Evolutionary conservation across 1,140 invertebrate species (phyloP).

Genomic region (Atta texana): DNA sequence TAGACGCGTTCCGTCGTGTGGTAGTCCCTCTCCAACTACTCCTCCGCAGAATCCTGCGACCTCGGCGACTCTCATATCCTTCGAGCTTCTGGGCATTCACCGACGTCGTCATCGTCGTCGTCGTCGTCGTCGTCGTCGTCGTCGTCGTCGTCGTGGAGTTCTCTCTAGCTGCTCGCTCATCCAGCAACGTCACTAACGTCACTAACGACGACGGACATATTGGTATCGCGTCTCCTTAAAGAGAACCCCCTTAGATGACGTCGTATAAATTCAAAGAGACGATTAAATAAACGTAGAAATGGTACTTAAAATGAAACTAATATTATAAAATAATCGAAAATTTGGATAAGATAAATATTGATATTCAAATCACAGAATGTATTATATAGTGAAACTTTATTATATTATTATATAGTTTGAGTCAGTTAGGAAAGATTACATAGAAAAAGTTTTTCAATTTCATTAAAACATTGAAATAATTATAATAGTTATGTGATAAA

Average conservation of each 20-base stretch:
- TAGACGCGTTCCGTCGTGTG: slow-evolving; percentile 75
- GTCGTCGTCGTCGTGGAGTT: slow-evolving; percentile 35
- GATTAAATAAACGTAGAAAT: not conserved
- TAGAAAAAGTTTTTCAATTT: not conserved
- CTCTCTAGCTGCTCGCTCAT: slow-evolving; percentile 71
- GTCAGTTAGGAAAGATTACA: not conserved
- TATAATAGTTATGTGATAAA: not conserved
- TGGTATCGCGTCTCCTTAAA: slow-evolving; percentile 72
- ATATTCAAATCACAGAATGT: not conserved
- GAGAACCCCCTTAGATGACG: slow-evolving; percentile 61
- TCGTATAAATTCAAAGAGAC: slow-evolving; percentile 50
- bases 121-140: not conserved
- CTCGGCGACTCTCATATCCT: slow-evolving; percentile 78
- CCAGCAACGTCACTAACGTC: slow-evolving; percentile 76
- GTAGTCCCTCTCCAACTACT: slow-evolving; percentile 66
- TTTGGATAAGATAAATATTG: not conserved
- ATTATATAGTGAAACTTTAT: not conserved
- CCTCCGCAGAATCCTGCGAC: slow-evolving; percentile 74
- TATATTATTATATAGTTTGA: not conserved
- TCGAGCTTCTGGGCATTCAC: slow-evolving; percentile 78
- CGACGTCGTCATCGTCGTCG: slow-evolving; percentile 36
- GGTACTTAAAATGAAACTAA: not conserved
- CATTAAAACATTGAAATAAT: not conserved
- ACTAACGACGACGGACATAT: slow-evolving; percentile 77
- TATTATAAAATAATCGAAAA: not conserved